Percentiles rank a stretch among this genome's conserved stretches.
phyloP scores from a whole-genome alignment of 2,113 vertebrate genomes.

The Polypterus senegalus region DNA sequence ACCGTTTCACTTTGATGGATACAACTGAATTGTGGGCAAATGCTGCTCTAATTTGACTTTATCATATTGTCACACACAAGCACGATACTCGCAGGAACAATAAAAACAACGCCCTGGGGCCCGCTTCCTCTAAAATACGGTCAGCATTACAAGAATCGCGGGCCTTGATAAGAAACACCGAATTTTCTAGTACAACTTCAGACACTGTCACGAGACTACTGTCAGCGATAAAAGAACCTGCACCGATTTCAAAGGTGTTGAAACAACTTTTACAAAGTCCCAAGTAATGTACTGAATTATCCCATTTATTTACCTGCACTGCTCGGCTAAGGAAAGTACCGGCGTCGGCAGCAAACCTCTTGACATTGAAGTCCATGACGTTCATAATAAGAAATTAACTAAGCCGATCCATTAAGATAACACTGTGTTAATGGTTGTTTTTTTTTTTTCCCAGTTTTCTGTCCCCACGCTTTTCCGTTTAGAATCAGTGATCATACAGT shows the following conservation, averaged over 20 bases:
- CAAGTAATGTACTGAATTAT: no score
- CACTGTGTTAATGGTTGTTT: no score
- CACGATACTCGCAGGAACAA: neutral
- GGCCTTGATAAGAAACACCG: no score
- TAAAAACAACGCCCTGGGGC: constrained; percentile 16
- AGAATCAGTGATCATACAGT: no score
- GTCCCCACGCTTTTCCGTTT: no score
- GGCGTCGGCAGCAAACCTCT: constrained; percentile 84
- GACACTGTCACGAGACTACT: no score
- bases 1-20: neutral
- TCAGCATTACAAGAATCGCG: no score
- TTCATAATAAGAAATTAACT: constrained; percentile 21
- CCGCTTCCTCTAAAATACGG: constrained; percentile 6
- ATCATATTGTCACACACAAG: neutral
- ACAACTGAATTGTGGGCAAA: neutral
- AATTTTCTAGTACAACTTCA: no score
- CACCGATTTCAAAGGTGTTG: no score
- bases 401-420: neutral
- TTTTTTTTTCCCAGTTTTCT: no score
- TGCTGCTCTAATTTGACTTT: neutral
- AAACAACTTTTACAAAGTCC: no score
- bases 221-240: no score
- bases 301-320: constrained; percentile 62
- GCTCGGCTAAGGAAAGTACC: constrained; percentile 88
- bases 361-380: constrained; percentile 87